phyloP scores from a whole-genome alignment of 2,797 vertebrate genomes.

The Pseudochirops cupreus region DNA sequence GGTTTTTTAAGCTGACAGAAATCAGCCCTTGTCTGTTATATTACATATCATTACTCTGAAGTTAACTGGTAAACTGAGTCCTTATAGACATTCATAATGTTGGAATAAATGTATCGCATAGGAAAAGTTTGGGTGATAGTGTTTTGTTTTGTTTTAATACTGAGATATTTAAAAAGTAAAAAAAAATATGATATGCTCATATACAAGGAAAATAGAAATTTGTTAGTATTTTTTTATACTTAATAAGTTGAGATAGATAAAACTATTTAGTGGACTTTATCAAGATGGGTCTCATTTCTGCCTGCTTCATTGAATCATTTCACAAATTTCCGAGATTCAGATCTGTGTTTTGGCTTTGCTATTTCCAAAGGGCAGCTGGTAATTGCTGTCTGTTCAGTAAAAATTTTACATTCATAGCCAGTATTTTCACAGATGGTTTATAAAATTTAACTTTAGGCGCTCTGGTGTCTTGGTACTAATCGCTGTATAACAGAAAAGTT shows the following conservation, averaged over 20 bases:
- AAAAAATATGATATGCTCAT: background rate
- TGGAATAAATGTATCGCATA: constrained; percentile 19
- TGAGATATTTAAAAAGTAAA: background rate
- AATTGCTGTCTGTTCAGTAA: background rate
- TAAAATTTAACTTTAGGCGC: constrained; percentile 21
- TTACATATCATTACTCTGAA: constrained; percentile 51
- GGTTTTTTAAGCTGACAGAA: constrained; percentile 33
- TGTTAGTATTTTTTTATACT: background rate
- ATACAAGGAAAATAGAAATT: constrained; percentile 32
- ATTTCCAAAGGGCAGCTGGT: background rate
- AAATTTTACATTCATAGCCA: background rate
- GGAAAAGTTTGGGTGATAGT: background rate
- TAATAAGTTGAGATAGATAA: background rate
- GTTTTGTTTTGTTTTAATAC: background rate
- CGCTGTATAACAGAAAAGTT: constrained; percentile 38
- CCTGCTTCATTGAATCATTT: background rate
- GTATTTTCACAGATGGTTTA: background rate
- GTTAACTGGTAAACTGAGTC: constrained; percentile 54
- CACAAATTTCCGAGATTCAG: background rate
- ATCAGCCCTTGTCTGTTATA: background rate
- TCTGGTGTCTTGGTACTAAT: background rate
- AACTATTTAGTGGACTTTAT: background rate
- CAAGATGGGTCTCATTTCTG: background rate
- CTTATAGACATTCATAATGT: background rate
- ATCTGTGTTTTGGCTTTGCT: background rate